A percentile compares a stretch with the other conserved stretches of the same genome.
These are phyloP conservation scores for Tautogolabrus adspersus DNA, from an alignment of 2,113 vertebrate genomes.

Conservation along the genomic window DNA sequence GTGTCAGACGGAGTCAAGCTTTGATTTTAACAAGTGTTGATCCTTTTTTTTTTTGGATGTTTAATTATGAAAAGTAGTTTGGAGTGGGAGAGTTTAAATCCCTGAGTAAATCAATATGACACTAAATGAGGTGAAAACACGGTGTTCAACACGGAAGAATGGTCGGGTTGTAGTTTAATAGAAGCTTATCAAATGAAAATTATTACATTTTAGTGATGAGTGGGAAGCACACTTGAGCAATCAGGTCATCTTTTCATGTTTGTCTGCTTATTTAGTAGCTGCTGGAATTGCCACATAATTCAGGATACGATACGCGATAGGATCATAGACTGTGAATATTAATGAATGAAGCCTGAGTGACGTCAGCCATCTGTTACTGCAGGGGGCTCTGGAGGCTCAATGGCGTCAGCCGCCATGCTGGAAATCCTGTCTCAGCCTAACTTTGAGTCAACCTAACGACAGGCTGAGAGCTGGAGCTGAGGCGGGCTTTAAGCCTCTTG, in stretches of 20 bases:
- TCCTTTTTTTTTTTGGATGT: background rate
- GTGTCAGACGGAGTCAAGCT: conserved; percentile 11
- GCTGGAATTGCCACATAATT: conserved; percentile 2
- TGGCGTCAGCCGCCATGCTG: too few species aligned
- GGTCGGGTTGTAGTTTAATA: background rate
- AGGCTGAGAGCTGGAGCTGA: too few species aligned
- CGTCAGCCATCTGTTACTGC: too few species aligned
- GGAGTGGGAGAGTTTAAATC: background rate
- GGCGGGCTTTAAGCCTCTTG: too few species aligned
- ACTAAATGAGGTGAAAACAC: background rate
- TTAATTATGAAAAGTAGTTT: conserved; percentile 1
- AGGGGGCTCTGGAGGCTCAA: too few species aligned
- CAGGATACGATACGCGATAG: too few species aligned
- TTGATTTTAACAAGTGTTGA: conserved; percentile 28
- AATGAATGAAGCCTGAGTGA: too few species aligned
- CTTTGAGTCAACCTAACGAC: too few species aligned
- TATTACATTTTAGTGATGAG: background rate
- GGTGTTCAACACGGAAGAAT: background rate
- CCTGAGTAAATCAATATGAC: conserved; percentile 4
- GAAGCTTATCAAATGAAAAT: background rate
- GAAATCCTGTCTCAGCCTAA: too few species aligned
- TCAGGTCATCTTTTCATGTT: background rate
- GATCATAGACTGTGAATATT: too few species aligned
- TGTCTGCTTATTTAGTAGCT: background rate
- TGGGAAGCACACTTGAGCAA: background rate